Evolutionary conservation across 2,888 invertebrate genomes (phyloP).

Genomic region (Dendrolimus pini): DNA sequence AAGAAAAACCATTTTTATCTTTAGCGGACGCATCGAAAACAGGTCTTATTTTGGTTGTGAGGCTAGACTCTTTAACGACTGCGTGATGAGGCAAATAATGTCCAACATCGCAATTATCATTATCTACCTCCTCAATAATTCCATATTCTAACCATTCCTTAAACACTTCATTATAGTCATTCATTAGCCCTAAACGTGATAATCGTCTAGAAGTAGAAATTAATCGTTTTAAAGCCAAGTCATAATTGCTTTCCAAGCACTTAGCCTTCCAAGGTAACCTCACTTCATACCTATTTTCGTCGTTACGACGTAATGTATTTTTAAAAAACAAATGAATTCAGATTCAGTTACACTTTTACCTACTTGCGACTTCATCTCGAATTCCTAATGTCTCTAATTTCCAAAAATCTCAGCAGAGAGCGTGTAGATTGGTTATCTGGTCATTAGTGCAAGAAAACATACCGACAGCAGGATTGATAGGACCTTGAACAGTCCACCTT

Average conservation of each 20-base stretch:
- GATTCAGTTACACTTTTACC: too few relatives aligned
- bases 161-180: not conserved
- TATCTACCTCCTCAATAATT: not conserved
- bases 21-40: too few relatives aligned
- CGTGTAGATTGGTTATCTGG: not conserved
- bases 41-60: not conserved
- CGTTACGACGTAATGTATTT: too few relatives aligned
- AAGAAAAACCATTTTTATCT: too few relatives aligned
- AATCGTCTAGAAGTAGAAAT: too few relatives aligned
- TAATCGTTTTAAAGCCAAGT: too few relatives aligned
- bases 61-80: not conserved
- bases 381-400: not conserved
- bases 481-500: too few relatives aligned
- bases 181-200: too few relatives aligned
- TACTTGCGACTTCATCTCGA: too few relatives aligned
- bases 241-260: too few relatives aligned
- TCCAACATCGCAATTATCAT: not conserved
- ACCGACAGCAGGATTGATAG: too few relatives aligned
- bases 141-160: not conserved
- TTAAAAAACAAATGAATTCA: too few relatives aligned
- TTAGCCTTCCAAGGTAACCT: not conserved
- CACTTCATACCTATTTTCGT: fast-evolving
- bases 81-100: not conserved
- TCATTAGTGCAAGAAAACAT: not conserved
- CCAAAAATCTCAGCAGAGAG: not conserved